Base-by-base conservation (phyloP, 2,113 vertebrate genomes). In the Pedetes capensis region DNA sequence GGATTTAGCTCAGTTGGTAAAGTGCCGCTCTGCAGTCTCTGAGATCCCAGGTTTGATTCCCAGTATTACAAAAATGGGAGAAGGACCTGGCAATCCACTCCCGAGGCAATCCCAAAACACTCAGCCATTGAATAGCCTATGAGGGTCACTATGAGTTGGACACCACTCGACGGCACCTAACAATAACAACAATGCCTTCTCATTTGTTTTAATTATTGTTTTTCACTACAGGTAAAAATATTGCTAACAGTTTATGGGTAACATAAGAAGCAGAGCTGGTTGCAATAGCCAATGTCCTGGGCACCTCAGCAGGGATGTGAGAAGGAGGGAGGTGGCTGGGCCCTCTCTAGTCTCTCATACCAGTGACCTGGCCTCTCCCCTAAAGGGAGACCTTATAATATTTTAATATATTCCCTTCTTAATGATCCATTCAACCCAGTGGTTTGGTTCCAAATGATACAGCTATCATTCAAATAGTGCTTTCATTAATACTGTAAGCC, bases 271-370 rank as follows among this genome's bases (percentile, higher is more conserved):
- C 39, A 76, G 39, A 69, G 42, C 6, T 53, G 5, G 2, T 14
- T n/a, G 25, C 14, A 6, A 4, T 3, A 18, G 82, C 47, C 13
- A 6, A 17, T 3, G 13, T 53, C 37, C 17, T 23, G 49, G 29
- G 32, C 59, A 32, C 0, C 0, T 8, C 53, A 44, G 16, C 11
- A 3, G 51, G 12, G 12, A 23, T 34, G 57, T 55, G 8, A 16
- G 12, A 63, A 34, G 53, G 29, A 39, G 14, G 3, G 8, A 9
- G 3, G 55, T 8, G 3, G 3, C 2, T 0, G 3, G 44, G 34
- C 18, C 42, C 32, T 8, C 34, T 22, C 51, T 6, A 8, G 25
- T 23, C 25, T 37, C 32, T 39, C 25, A 20, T 13, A 34, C 18
- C 3, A 7, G 23, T n/a, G 53, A 29, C 47, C 42, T 14, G 34